Base-by-base conservation (phyloP, 2,797 vertebrate species). In the Ctenopoma kingsleyae region DNA sequence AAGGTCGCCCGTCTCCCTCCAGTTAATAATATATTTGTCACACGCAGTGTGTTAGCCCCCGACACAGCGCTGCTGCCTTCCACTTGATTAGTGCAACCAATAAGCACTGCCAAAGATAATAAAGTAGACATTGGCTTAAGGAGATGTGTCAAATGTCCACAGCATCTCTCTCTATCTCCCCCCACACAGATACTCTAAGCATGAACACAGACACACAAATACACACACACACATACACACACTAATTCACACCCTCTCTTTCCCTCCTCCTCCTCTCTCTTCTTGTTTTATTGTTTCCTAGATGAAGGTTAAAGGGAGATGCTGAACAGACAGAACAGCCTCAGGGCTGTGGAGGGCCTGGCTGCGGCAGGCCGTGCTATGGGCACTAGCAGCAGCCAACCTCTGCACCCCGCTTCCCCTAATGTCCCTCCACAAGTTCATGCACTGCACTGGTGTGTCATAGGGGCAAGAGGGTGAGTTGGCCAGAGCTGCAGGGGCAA, bases 21-120 rank as follows among this genome's bases (percentile, higher is more conserved):
- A 81, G 91, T 94, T 94, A 94, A 93, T 95, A 93, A 95, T 93
- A 94, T 94, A 94, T 94, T 94, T 95, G 93, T 94, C 93, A 94
- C 92, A 93, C 80, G 82, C 91, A 75, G 89, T 73, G 91, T 81
- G 89, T 90, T 86, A 90, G 91, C 85, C 85, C 82, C 87, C 86
- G 69, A 80, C 91, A 86, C 91, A 73, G 82, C 55, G 59, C 88
- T 65, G 54, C 86, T 89, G 90, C 88, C 93, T 93, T 92, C 92
- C 90, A 93, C 94, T 94, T 95, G 94, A 95, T 95, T 95, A 95
- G 94, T 90, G 83, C 83, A 64, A 93, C 93, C 92, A 95, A 95
- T 95, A 93, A 95, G 94, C 68, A 88, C 91, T 94, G 93, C 93
- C 94, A 94, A 93, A 94, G 89, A 94, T 94, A 93, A 95, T 94